Evolutionary conservation across 2,888 invertebrate genomes (phyloP).

Genomic region (Heliconius cydno): DNA sequence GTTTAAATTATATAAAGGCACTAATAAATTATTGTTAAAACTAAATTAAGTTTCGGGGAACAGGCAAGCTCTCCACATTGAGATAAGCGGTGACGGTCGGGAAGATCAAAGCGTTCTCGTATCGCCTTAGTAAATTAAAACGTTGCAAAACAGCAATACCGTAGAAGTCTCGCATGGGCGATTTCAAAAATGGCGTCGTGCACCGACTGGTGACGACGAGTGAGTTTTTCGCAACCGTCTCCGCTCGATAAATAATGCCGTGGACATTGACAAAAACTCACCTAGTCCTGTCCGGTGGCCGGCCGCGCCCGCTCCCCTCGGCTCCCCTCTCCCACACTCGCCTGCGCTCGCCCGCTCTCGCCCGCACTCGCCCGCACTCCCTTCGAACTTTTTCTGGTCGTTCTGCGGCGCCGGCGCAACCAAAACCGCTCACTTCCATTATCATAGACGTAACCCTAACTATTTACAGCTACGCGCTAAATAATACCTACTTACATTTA

Average conservation of each 20-base stretch:
- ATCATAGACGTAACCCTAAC: slow-evolving; percentile 71
- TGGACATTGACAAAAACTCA: slow-evolving; percentile 83
- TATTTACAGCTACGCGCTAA: slow-evolving; percentile 81
- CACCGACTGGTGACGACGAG: slow-evolving; percentile 72
- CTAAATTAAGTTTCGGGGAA: slow-evolving; percentile 38
- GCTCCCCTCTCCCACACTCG: slow-evolving; percentile 48
- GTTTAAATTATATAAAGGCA: slow-evolving; percentile 49
- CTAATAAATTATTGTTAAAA: slow-evolving; percentile 15
- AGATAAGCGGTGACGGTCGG: slow-evolving; percentile 68
- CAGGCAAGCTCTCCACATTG: slow-evolving; percentile 43
- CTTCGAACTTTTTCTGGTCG: slow-evolving; percentile 75
- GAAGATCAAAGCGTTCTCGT: slow-evolving; percentile 64
- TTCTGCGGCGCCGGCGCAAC: slow-evolving; percentile 76
- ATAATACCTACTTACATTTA: slow-evolving; percentile 83
- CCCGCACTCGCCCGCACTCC: slow-evolving; percentile 59
- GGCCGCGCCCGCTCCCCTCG: slow-evolving; percentile 71
- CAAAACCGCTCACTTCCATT: slow-evolving; percentile 74
- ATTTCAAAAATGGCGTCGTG: slow-evolving; percentile 80
- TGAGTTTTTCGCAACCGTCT: slow-evolving; percentile 83
- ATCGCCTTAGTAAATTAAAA: slow-evolving; percentile 75
- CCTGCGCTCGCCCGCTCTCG: slow-evolving; percentile 43
- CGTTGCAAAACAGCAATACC: slow-evolving; percentile 76
- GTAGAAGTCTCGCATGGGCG: slow-evolving; percentile 72
- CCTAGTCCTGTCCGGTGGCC: slow-evolving; percentile 82
- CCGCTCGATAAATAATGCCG: slow-evolving; percentile 83